Base-by-base conservation (phyloP, 2,888 invertebrate species). In the Ceriagrion tenellum region DNA sequence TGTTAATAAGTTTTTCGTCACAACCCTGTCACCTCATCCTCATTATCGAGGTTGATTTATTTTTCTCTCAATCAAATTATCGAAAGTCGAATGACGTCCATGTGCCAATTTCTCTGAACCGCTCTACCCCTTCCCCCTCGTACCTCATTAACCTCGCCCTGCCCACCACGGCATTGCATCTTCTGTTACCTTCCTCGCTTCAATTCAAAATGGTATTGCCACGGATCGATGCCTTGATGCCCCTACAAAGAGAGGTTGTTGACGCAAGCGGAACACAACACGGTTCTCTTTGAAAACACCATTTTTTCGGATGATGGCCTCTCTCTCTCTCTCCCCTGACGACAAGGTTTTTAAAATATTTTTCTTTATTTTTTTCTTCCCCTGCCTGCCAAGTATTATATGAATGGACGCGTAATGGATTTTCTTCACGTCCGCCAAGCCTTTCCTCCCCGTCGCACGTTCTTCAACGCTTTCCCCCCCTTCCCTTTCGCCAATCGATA, bases 351-450 rank as follows among this genome's bases (percentile, higher is more conserved):
- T 18, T 81, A 35, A 81, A 81, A 35, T 8, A n/a, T n/a, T n/a
- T n/a, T n/a, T n/a, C 81, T 2, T 81, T 81, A 30, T 81, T 35
- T 81, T 81, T 16, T 4, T 69, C 69, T 10, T n/a, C 59, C 26
- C 26, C 59, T 20, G 20, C 59, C 59, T 10, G 18, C 47, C 59
- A 13, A 35, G 35, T 18, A 81, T 35, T 35, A 81, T 35, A 35
- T 81, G 81, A 81, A 81, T 81, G 81, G 81, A 35, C 81, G 81
- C 12, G 81, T 81, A 81, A 81, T 30, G 16, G 81, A 35, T 81
- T 35, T 35, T 35, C 81, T 35, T 81, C 81, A 16, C 81, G 13
- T 26, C 69, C 30, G 81, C 81, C 81, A 10, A 81, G 18, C 30
- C 69, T n/a, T 26, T n/a, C 59, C 59, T n/a, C n/a, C 69, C 8